A percentile compares a stretch with the other conserved stretches of the same genome.
phyloP scores from a whole-genome alignment of 2,113 vertebrate genomes.

The Aviceda subcristata region DNA sequence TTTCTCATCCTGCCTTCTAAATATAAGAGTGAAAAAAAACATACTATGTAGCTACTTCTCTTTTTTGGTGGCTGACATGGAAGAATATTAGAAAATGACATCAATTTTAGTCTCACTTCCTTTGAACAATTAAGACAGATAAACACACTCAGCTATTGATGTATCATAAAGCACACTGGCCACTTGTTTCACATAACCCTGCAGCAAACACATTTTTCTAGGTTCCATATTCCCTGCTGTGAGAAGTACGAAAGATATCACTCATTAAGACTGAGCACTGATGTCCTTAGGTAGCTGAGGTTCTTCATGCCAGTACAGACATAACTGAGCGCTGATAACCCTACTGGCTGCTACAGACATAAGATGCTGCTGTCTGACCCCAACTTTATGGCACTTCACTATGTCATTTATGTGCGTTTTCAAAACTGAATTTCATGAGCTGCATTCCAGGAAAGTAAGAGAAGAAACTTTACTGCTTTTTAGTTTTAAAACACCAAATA shows the following conservation, averaged over 20 bases:
- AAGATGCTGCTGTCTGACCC: background rate
- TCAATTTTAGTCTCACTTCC: background rate
- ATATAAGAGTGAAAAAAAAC: background rate
- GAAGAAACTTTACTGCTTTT: background rate
- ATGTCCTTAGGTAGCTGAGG: background rate
- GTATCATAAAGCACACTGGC: background rate
- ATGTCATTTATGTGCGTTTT: background rate
- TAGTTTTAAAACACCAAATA: background rate
- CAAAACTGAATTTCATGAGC: background rate
- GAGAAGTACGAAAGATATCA: background rate
- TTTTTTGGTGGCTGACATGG: background rate
- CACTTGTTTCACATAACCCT: background rate
- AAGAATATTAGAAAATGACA: background rate
- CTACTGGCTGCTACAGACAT: background rate
- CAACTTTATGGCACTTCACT: background rate
- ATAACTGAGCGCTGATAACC: background rate
- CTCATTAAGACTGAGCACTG: background rate
- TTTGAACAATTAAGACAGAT: background rate
- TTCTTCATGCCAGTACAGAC: background rate
- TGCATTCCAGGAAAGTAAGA: background rate
- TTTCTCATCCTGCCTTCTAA: background rate
- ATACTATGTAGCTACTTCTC: background rate
- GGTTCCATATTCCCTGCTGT: background rate
- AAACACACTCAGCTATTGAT: background rate
- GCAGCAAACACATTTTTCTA: background rate